phyloP scores from a whole-genome alignment of 2,113 vertebrate species.

The Bubo bubo region DNA sequence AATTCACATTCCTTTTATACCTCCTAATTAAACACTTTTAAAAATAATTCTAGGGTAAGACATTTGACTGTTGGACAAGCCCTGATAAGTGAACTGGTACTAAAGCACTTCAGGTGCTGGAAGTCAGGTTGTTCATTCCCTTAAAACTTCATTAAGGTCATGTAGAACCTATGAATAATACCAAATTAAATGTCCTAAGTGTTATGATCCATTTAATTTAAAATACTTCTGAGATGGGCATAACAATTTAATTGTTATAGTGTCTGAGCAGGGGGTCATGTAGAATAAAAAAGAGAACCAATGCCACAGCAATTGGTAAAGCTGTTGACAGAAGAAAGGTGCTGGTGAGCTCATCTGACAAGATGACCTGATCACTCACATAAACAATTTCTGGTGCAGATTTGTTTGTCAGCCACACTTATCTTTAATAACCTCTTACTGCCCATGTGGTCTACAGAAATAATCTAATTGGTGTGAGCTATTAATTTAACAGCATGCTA shows the following conservation, averaged over 20 bases:
- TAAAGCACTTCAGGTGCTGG: neutral
- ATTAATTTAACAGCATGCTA: neutral
- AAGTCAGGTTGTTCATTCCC: neutral
- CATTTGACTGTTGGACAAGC: neutral
- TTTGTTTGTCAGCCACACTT: neutral
- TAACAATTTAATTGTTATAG: neutral
- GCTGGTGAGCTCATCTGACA: neutral
- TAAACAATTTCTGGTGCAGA: neutral
- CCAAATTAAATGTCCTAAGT: neutral
- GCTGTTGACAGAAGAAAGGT: neutral
- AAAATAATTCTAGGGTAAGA: neutral
- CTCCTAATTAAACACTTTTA: neutral
- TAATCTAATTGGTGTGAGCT: neutral
- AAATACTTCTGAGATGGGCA: neutral
- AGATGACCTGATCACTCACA: neutral
- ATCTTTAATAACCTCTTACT: neutral
- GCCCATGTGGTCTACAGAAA: neutral
- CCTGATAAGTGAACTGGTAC: neutral
- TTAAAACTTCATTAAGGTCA: neutral
- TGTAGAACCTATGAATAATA: neutral
- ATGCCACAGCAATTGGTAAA: neutral
- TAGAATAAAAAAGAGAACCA: neutral
- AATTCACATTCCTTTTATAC: neutral
- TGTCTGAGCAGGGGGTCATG: neutral
- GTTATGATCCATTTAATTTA: neutral